phyloP scores from a whole-genome alignment of 1,140 invertebrate genomes.

The Halesus radiatus region DNA sequence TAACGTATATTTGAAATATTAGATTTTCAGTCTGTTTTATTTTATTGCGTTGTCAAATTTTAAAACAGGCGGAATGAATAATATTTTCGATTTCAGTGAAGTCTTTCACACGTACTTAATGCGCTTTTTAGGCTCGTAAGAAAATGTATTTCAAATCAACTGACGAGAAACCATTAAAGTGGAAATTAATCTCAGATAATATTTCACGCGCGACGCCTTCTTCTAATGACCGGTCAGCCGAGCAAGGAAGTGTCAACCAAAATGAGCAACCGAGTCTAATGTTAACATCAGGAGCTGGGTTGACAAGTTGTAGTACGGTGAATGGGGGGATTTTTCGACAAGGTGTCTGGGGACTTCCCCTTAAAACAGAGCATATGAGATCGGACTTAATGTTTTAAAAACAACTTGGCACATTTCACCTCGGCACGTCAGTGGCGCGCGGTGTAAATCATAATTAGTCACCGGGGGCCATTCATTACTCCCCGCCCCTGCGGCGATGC shows the following conservation, averaged over 20 bases:
- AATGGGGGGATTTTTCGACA: background rate
- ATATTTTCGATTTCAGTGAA: background rate
- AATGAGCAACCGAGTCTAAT: conserved; percentile 1
- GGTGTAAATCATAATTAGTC: conserved; percentile 57
- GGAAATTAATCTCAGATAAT: conserved; percentile 36
- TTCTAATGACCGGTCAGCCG: conserved; percentile 8
- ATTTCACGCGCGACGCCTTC: conserved; percentile 39
- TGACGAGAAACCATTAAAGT: conserved; percentile 39
- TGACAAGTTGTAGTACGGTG: background rate
- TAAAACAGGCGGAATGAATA: background rate
- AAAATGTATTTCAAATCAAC: conserved; percentile 14
- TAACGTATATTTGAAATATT: background rate
- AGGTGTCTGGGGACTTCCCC: background rate
- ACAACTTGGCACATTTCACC: conserved; percentile 33
- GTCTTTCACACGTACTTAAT: conserved; percentile 19
- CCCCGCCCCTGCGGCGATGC: conserved; percentile 11
- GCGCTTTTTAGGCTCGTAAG: background rate
- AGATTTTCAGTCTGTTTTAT: background rate
- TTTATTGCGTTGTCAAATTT: background rate
- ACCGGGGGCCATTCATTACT: conserved; percentile 54
- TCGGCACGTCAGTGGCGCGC: conserved; percentile 34
- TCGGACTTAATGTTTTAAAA: conserved; percentile 42
- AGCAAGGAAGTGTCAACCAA: background rate
- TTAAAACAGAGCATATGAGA: background rate
- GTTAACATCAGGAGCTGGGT: background rate